A percentile compares a stretch with the other conserved stretches of the same genome.
Evolutionary conservation across 1,140 invertebrate species (phyloP).

Genomic region (Drosophila quadrilineata): DNA sequence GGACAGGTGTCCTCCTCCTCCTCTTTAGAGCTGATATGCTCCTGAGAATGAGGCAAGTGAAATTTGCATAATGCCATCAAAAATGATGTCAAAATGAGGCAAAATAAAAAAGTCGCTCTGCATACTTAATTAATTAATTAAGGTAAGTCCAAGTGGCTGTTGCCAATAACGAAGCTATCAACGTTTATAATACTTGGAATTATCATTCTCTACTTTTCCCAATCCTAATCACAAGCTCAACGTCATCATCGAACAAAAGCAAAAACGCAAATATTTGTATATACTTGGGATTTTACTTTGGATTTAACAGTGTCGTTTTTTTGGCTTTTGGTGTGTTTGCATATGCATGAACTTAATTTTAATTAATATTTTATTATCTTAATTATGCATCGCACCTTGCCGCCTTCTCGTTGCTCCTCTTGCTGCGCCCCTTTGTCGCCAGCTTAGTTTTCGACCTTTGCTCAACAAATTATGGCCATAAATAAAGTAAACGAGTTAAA

Average conservation of each 20-base stretch:
- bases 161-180: constrained; percentile 75
- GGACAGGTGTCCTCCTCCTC: constrained; percentile 56
- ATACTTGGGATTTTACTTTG: constrained; percentile 23
- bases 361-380: constrained; percentile 81
- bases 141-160: constrained; percentile 41
- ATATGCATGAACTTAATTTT: constrained; percentile 79
- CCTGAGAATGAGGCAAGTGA: constrained; percentile 47
- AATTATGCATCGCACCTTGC: constrained; percentile 80
- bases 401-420: constrained; percentile 6
- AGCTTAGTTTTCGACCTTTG: constrained; percentile 75
- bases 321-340: constrained; percentile 45
- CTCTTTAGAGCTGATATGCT: constrained; percentile 14
- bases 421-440: constrained; percentile 60
- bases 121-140: constrained; percentile 81
- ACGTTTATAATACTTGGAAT: constrained; percentile 45
- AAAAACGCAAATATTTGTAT: constrained; percentile 64
- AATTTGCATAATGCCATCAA: constrained; percentile 63
- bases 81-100: constrained; percentile 12
- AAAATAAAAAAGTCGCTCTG: constrained; percentile 44
- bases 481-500: constrained; percentile 82
- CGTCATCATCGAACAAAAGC: constrained; percentile 50
- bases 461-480: constrained; percentile 79
- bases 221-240: constrained; percentile 70
- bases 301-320: no score
- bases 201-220: constrained; percentile 13